These are phyloP conservation scores for Spondyliosoma cantharus DNA, from an alignment of 2,797 vertebrate species.

Conservation along the genomic window DNA sequence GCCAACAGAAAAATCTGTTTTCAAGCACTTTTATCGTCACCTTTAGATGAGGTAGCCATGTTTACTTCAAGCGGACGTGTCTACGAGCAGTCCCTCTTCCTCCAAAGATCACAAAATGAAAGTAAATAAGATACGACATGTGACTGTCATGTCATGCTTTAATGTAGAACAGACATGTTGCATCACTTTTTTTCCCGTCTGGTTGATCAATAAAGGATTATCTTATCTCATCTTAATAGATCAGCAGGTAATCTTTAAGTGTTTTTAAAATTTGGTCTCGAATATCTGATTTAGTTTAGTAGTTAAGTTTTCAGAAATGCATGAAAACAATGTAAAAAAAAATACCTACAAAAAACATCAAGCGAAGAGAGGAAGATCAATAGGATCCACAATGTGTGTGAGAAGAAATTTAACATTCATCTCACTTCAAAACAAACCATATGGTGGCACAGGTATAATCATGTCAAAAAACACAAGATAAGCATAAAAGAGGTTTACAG, in stretches of 20 bases:
- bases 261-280: neutral
- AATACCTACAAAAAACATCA: neutral
- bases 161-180: neutral
- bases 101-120: neutral
- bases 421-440: neutral
- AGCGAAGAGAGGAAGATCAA: neutral
- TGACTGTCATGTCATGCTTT: too few species aligned
- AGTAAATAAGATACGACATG: neutral
- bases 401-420: neutral
- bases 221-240: neutral
- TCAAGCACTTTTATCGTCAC: neutral
- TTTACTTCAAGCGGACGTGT: neutral
- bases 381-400: neutral
- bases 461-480: constrained; percentile 14
- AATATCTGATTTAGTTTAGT: neutral
- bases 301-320: neutral
- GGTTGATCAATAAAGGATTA: neutral
- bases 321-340: neutral
- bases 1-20: constrained; percentile 3
- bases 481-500: constrained; percentile 7
- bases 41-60: constrained; percentile 1
- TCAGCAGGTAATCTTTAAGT: neutral
- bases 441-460: constrained; percentile 1
- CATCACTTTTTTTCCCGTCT: neutral
- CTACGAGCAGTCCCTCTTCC: neutral